Percentiles rank a stretch among this genome's conserved stretches.
Evolutionary conservation across 2,113 vertebrate genomes (phyloP).

Genomic region (Pollimyrus isidori): DNA sequence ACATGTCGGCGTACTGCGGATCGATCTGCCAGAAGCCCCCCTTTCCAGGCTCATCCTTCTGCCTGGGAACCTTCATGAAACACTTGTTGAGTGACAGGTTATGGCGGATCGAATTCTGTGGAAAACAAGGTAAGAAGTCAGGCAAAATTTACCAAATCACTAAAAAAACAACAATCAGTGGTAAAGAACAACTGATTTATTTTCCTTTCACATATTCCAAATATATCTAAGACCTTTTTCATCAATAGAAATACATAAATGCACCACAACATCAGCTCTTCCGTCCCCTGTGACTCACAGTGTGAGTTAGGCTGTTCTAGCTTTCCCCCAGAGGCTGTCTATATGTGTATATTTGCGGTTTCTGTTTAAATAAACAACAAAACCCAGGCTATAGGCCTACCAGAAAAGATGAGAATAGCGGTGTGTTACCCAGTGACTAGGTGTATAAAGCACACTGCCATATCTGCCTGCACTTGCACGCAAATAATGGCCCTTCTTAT

Average conservation of each 20-base stretch:
- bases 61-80: conserved; percentile 87
- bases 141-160: not conserved
- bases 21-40: conserved; percentile 82
- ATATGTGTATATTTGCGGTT: not conserved
- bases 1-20: conserved; percentile 72
- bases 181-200: not conserved
- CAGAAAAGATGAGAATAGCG: not conserved
- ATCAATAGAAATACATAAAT: not conserved
- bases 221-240: not conserved
- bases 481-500: conserved; percentile 16
- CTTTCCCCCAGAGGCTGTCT: not conserved
- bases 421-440: not conserved
- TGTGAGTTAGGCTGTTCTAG: not conserved
- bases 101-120: conserved; percentile 86
- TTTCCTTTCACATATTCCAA: not conserved
- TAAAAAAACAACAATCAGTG: not conserved
- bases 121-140: conserved; percentile 17
- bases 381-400: not conserved
- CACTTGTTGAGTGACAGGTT: conserved; percentile 90
- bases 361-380: not conserved
- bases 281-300: not conserved
- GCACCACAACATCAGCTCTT: not conserved
- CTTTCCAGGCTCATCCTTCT: conserved; percentile 85
- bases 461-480: not conserved
- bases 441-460: not conserved